Conservation (phyloP, 2,113 vertebrate genomes). For the Prunella himalayana region DNA sequence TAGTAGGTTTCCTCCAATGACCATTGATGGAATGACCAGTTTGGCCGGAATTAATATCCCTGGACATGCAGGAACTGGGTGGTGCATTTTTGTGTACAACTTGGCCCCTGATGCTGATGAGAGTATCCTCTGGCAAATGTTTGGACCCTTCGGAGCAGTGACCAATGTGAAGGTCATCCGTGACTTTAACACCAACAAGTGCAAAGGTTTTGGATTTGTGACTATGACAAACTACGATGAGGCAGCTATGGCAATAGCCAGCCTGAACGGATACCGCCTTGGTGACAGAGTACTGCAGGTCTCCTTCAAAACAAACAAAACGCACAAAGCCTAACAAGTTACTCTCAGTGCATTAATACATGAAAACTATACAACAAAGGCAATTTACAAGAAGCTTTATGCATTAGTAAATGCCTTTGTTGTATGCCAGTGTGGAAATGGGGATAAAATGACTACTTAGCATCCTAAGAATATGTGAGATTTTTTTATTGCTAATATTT, state of each 20-base stretch:
- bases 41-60: constrained; percentile 98
- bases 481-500: constrained; percentile 87
- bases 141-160: constrained; percentile 96
- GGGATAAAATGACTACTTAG: constrained; percentile 85
- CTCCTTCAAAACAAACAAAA: constrained; percentile 99
- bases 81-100: constrained; percentile 99
- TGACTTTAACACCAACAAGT: constrained; percentile 99
- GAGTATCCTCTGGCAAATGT: constrained; percentile 99
- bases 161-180: constrained; percentile 99
- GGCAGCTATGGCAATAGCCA: constrained; percentile 97
- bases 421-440: constrained; percentile 91
- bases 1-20: constrained; percentile 96
- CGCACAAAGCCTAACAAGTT: constrained; percentile 93
- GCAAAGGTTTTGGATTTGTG: constrained; percentile 99
- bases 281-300: constrained; percentile 98
- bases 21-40: constrained; percentile 98
- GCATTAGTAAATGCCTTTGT: constrained; percentile 84
- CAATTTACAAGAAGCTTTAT: constrained; percentile 80
- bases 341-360: constrained; percentile 84
- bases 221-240: constrained; percentile 99
- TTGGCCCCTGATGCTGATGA: constrained; percentile 96
- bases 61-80: constrained; percentile 92
- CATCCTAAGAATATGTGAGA: constrained; percentile 87
- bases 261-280: constrained; percentile 97
- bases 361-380: constrained; percentile 85